Evolutionary conservation across 2,888 invertebrate genomes (phyloP), one percentile per base, ranked within the genome.

Genomic region (Acleris sparsana): DNA sequence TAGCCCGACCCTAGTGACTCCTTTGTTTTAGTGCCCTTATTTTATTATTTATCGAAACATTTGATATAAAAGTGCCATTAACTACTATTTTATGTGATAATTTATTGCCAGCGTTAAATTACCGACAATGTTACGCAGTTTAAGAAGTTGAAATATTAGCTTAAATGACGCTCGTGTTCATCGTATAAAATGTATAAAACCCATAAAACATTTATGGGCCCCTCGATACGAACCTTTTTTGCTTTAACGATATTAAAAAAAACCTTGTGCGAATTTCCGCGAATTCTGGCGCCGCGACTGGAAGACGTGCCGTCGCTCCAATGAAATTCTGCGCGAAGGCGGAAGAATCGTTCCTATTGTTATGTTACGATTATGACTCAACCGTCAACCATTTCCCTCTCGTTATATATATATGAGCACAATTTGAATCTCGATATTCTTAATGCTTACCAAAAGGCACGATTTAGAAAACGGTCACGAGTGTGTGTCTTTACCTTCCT

Each of bases 11-110:
- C 82, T 76, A 80, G 76, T 80, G 73, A 81, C 83, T 88, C 83
- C 86, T 85, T 85, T 88, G 85, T 88, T 90, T 89, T 88, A 88
- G 84, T 88, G 82, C 82, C 79, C 78, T 82, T 82, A 85, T 88
- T 89, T 89, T 89, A 88, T 88, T 89, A 88, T 89, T 88, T 88
- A 89, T 89, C 86, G 85, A 88, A 89, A 89, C 87, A 88, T 88
- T 89, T 85, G 80, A 83, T 84, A 83, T 85, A 84, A 87, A 88
- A 84, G 80, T 79, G 79, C 83, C 79, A 81, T 87, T 84, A 87
- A 84, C 80, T 86, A 82, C 80, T 82, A 82, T 82, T 87, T 88
- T 86, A 87, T 87, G 86, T 76, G 76, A 83, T 83, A 84, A 86
- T 85, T 86, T 87, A 86, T 84, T 79, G 77, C 77, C 67, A 65